These are phyloP conservation scores for Anas platyrhynchos DNA, from an alignment of 2,113 vertebrate genomes.

Conservation along the genomic window DNA sequence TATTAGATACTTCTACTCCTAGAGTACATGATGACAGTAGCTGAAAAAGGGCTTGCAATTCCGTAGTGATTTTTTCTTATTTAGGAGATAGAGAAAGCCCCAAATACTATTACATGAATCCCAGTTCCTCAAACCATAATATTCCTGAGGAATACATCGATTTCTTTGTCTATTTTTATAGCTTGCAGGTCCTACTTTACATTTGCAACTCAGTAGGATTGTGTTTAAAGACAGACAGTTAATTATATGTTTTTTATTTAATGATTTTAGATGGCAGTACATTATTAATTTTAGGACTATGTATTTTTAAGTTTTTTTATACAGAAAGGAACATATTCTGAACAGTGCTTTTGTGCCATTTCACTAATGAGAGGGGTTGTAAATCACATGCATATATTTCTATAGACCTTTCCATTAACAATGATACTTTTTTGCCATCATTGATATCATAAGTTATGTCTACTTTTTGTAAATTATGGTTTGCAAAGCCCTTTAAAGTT, in stretches of 20 bases:
- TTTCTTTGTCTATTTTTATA: background rate
- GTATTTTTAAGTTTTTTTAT: background rate
- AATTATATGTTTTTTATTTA: background rate
- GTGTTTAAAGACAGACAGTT: background rate
- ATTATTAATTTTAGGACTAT: background rate
- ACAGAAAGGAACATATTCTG: background rate
- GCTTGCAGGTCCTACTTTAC: background rate
- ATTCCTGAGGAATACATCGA: background rate
- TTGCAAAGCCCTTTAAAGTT: background rate
- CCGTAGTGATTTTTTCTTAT: background rate
- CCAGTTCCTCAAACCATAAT: background rate
- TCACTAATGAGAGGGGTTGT: background rate
- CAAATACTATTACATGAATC: background rate
- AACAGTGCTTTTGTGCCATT: background rate
- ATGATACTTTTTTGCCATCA: background rate
- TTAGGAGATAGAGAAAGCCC: background rate
- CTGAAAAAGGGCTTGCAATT: background rate
- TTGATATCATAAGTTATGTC: background rate
- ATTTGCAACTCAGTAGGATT: background rate
- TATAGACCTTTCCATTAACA: background rate
- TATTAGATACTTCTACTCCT: background rate
- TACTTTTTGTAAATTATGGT: background rate
- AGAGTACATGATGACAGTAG: background rate
- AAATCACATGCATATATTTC: background rate
- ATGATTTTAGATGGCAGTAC: background rate